Evolutionary conservation across 2,888 invertebrate species (phyloP).

Genomic region (Metalampra italica): DNA sequence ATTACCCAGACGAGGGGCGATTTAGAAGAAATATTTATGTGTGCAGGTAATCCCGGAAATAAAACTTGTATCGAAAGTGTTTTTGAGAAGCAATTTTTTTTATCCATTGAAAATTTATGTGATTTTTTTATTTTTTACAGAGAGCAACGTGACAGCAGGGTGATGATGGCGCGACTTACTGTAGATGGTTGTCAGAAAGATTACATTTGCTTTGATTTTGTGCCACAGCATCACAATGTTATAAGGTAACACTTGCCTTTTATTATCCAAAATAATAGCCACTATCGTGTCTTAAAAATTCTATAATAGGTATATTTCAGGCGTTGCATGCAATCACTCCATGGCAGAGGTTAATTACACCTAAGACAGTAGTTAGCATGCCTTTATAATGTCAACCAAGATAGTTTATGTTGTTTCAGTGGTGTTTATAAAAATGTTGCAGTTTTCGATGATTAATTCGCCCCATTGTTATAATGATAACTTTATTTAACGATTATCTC

Average conservation of each 20-base stretch:
- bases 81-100: too few species aligned
- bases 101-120: background rate
- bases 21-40: slow-evolving; percentile 94
- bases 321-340: too few species aligned
- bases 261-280: too few species aligned
- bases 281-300: too few species aligned
- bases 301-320: too few species aligned
- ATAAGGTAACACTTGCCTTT: slow-evolving; percentile 74
- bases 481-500: background rate
- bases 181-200: slow-evolving; percentile 98
- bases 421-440: too few species aligned
- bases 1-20: slow-evolving; percentile 94
- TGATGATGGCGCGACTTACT: slow-evolving; percentile 97
- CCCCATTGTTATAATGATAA: too few species aligned
- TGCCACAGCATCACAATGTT: slow-evolving; percentile 96
- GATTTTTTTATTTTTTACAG: slow-evolving; percentile 42
- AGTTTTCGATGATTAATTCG: too few species aligned
- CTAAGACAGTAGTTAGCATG: too few species aligned
- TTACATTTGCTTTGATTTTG: slow-evolving; percentile 97
- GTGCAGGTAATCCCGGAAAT: slow-evolving; percentile 77
- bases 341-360: too few species aligned
- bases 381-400: too few species aligned
- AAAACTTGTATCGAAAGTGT: background rate
- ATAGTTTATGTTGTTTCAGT: too few species aligned
- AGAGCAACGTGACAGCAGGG: slow-evolving; percentile 92